Evolutionary conservation across 1,140 invertebrate genomes (phyloP), one percentile per base, ranked within the genome.

Genomic region (Bactericera cockerelli): DNA sequence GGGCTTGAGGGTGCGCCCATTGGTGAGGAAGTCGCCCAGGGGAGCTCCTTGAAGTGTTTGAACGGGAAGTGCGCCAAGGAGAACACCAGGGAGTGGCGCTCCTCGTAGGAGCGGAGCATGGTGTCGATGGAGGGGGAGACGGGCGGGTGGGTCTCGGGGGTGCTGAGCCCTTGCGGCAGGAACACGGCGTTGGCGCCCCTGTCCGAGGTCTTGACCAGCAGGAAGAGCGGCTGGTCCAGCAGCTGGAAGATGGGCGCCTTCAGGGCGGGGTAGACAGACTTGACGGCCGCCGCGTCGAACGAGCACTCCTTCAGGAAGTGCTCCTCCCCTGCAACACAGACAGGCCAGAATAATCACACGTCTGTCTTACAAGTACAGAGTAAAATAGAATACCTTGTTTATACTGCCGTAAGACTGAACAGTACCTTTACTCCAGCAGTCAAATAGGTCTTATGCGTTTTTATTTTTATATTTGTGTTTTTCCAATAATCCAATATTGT

Each of bases 31-130:
- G n/a, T 49, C 42, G 3, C 22, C 22, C 8, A 49, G n/a, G n/a
- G 42, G n/a, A 49, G 4, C 22, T 49, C 42, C 42, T 49, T 49
- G 42, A 49, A 49, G 42, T 49, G 42, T 49, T 49, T 49, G 42
- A 49, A 49, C 42, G 42, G 42, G 42, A 49, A 49, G 42, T 49
- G 42, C 8, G 42, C 42, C n/a, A 49, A n/a, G 22, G 42, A 49
- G 42, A 49, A 49, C 4, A 49, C 42, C 4, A 49, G 22, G n/a
- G 42, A 49, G n/a, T 49, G 42, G 4, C 42, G 4, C 22, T 49
- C 42, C 22, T 49, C 42, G 19, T 49, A 49, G 22, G 42, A 49
- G 8, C 42, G n/a, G 4, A 49, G 22, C 42, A 49, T 49, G 22
- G 22, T 22, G 22, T 49, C 42, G 6, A 49, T 49, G 42, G 42